A percentile compares a stretch with the other conserved stretches of the same genome.
phyloP scores from a whole-genome alignment of 2,888 invertebrate genomes.

The Litoditis marina region DNA sequence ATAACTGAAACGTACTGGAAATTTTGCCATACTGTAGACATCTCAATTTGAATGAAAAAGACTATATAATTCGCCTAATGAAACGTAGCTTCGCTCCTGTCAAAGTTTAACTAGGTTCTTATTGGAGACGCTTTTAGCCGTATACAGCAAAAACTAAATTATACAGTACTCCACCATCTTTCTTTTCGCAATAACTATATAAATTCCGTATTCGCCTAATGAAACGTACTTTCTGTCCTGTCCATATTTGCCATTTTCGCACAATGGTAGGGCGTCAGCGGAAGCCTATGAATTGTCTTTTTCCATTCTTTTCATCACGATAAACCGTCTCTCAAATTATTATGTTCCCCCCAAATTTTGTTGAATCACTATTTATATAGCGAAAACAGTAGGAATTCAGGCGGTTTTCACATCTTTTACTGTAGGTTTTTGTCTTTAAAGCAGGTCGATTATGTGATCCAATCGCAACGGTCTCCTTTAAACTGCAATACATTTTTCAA shows the following conservation, averaged over 20 bases:
- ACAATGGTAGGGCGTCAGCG: slow-evolving; percentile 13
- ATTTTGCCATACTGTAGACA: too few species aligned
- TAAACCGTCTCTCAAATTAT: background rate
- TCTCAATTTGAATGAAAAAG: too few species aligned
- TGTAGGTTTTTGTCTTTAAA: background rate
- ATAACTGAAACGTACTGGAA: too few species aligned
- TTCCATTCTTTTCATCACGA: slow-evolving; percentile 9
- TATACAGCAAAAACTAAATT: background rate
- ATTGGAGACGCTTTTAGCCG: too few species aligned
- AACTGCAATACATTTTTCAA: too few species aligned
- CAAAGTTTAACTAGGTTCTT: too few species aligned
- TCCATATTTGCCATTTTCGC: slow-evolving; percentile 12
- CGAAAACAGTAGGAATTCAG: background rate
- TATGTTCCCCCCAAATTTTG: too few species aligned
- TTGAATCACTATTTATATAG: background rate
- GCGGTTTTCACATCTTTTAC: background rate
- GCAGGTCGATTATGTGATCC: too few species aligned
- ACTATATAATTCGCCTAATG: too few species aligned
- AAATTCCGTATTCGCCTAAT: background rate
- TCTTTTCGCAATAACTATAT: background rate
- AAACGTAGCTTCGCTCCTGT: too few species aligned
- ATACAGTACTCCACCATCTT: background rate
- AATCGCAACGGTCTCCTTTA: too few species aligned
- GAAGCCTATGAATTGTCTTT: slow-evolving; percentile 10
- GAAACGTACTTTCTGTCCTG: background rate